phyloP scores from a whole-genome alignment of 2,888 invertebrate species.

The Perithous albicinctus region DNA sequence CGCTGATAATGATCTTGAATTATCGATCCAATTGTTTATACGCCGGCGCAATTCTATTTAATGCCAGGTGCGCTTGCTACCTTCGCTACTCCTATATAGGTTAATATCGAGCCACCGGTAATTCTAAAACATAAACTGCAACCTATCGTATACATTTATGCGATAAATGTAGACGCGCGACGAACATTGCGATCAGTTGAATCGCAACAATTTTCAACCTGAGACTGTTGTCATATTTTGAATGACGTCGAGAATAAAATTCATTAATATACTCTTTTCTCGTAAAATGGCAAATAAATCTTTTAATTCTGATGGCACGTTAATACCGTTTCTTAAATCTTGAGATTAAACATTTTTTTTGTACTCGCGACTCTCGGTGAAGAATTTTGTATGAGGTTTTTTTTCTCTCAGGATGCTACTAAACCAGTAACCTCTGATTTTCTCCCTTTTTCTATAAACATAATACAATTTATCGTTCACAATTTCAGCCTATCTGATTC shows the following conservation, averaged over 20 bases:
- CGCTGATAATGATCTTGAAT: constrained; percentile 84
- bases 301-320: background rate
- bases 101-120: constrained; percentile 1
- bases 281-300: background rate
- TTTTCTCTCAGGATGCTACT: no score
- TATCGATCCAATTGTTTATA: constrained; percentile 85
- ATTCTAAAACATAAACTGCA: background rate
- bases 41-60: constrained; percentile 82
- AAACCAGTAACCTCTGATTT: background rate
- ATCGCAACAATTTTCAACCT: background rate
- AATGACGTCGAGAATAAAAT: background rate
- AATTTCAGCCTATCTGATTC: constrained; percentile 81
- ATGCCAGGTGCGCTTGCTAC: constrained; percentile 75
- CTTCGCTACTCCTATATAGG: constrained; percentile 31
- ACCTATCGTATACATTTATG: background rate
- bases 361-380: background rate
- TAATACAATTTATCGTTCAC: constrained; percentile 82
- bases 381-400: background rate
- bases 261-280: no score
- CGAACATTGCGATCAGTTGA: background rate
- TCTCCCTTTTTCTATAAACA: background rate
- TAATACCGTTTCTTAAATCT: background rate
- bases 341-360: background rate
- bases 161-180: background rate
- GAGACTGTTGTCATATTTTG: background rate